These are phyloP conservation scores for Dasyprocta punctata DNA, from an alignment of 2,113 vertebrate genomes.

Conservation along the genomic window DNA sequence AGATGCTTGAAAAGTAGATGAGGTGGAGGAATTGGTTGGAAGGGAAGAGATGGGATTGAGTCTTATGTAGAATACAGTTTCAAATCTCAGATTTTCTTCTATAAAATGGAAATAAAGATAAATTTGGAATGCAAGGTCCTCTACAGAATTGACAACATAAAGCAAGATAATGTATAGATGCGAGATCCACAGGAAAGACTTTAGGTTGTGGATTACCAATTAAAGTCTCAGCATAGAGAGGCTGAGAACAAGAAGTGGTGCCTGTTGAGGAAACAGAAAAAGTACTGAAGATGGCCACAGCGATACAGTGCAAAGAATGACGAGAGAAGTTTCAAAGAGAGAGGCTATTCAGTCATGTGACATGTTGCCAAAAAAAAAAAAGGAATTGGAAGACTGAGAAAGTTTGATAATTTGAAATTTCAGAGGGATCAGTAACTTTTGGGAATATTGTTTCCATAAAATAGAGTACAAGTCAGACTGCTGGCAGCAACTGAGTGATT, in stretches of 20 bases:
- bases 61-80: constrained; percentile 23
- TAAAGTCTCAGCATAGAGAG: neutral
- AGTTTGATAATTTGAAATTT: neutral
- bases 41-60: neutral
- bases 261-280: neutral
- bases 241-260: neutral
- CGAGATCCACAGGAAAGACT: neutral
- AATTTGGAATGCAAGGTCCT: constrained; percentile 32
- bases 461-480: neutral
- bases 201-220: neutral
- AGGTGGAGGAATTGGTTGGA: neutral
- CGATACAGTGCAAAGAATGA: neutral
- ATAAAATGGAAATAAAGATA: neutral
- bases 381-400: neutral
- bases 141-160: neutral
- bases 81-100: neutral
- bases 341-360: neutral
- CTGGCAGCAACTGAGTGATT: neutral
- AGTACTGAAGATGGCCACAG: neutral
- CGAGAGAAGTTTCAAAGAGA: constrained; percentile 28
- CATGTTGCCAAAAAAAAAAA: neutral
- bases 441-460: neutral
- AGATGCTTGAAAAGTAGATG: neutral
- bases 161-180: constrained; percentile 5
- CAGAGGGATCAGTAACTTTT: neutral